Percentiles rank a stretch among this genome's conserved stretches.
phyloP scores from a whole-genome alignment of 2,888 invertebrate species.

The Mythimna lalbum region DNA sequence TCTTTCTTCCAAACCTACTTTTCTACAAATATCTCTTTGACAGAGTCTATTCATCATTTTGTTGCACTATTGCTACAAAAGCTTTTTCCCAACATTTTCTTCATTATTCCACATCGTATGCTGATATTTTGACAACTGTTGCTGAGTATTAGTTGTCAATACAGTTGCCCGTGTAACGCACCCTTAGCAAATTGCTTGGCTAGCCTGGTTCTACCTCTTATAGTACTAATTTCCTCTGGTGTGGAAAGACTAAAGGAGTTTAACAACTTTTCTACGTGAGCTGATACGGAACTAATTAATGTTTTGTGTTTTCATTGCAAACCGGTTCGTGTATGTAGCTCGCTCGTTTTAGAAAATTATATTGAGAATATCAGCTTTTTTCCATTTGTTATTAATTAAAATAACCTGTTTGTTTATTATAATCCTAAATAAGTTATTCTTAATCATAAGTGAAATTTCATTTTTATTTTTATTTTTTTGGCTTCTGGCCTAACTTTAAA shows the following conservation, averaged over 20 bases:
- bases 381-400: no score
- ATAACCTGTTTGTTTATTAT: no score
- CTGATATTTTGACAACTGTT: not conserved
- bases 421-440: no score
- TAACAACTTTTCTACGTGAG: conserved; percentile 67
- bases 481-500: no score
- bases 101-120: not conserved
- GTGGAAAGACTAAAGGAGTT: conserved; percentile 59
- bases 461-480: no score
- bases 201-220: conserved; percentile 25
- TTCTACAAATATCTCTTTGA: not conserved
- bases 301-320: conserved; percentile 63
- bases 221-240: conserved; percentile 59
- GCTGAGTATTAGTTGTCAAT: not conserved
- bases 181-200: conserved; percentile 22
- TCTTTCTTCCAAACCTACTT: no score
- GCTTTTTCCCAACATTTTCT: not conserved
- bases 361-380: not conserved
- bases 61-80: not conserved
- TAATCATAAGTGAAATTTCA: no score
- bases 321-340: conserved; percentile 4
- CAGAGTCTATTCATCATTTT: not conserved
- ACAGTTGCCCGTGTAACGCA: not conserved
- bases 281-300: conserved; percentile 72
- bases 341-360: conserved; percentile 11